Evolutionary conservation across 1,140 invertebrate genomes (phyloP).

Genomic region (Ips typographus): DNA sequence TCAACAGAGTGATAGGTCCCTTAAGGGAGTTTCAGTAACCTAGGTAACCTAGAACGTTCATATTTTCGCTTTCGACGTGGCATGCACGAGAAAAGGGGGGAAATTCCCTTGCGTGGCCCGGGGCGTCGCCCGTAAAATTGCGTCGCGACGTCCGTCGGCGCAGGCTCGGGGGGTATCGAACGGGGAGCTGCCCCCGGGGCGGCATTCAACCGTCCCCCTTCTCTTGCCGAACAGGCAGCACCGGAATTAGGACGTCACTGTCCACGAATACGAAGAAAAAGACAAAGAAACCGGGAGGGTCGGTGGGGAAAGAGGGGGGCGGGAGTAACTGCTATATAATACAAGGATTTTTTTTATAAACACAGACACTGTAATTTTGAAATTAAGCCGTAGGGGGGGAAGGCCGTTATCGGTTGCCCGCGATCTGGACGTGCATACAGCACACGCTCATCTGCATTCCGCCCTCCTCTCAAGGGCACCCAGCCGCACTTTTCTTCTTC

Average conservation of each 20-base stretch:
- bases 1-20: no score
- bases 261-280: no score
- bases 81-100: not conserved
- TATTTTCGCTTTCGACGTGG: slow-evolving; percentile 1
- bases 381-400: not conserved
- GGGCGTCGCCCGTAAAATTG: slow-evolving; percentile 1
- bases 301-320: no score
- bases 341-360: not conserved
- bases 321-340: no score
- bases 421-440: slow-evolving; percentile 3
- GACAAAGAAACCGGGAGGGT: no score
- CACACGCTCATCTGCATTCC: slow-evolving; percentile 5
- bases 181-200: slow-evolving; percentile 12
- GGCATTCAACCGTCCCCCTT: not conserved
- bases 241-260: no score
- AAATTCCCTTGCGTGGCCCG: slow-evolving; percentile 2
- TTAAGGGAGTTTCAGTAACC: no score
- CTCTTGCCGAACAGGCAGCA: no score
- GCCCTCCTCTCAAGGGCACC: not conserved
- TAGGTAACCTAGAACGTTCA: not conserved
- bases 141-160: slow-evolving; percentile 26
- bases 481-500: not conserved
- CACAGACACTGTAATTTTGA: not conserved
- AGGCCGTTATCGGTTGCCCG: not conserved
- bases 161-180: slow-evolving; percentile 43